Conservation (phyloP, 2,888 invertebrate species). For the Heliconius cydno region DNA sequence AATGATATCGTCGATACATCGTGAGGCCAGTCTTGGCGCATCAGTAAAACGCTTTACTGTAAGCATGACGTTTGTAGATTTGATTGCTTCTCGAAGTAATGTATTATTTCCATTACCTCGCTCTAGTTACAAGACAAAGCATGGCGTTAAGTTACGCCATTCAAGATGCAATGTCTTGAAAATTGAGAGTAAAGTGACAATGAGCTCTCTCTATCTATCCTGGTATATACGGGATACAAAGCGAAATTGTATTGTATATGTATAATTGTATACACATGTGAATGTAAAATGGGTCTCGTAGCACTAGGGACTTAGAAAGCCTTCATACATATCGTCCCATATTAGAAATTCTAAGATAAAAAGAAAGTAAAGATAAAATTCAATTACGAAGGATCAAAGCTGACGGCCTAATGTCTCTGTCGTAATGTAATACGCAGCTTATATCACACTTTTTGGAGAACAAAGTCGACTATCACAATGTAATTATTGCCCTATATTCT, state of each 20-base stretch:
- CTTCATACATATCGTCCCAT: background rate
- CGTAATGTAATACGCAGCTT: background rate
- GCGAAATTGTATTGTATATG: background rate
- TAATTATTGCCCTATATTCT: background rate
- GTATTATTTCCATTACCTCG: no score
- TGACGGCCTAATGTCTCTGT: constrained; percentile 9
- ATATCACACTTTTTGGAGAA: constrained; percentile 19
- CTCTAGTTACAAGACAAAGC: no score
- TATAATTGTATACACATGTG: background rate
- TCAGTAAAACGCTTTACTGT: no score
- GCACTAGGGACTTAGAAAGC: background rate
- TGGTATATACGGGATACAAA: background rate
- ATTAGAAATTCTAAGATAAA: constrained; percentile 13
- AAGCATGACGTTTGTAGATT: no score
- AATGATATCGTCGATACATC: no score
- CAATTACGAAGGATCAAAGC: constrained; percentile 26
- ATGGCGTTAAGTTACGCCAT: no score
- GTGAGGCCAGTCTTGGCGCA: no score
- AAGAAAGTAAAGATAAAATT: constrained; percentile 19
- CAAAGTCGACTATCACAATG: background rate
- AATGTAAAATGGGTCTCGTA: background rate
- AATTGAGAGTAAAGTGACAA: background rate
- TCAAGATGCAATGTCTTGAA: no score
- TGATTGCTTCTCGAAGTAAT: no score
- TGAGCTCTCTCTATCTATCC: no score